Evolutionary conservation across 2,888 invertebrate genomes (phyloP), one percentile per base, ranked within the genome.

Genomic region (Cephus pulcher): DNA sequence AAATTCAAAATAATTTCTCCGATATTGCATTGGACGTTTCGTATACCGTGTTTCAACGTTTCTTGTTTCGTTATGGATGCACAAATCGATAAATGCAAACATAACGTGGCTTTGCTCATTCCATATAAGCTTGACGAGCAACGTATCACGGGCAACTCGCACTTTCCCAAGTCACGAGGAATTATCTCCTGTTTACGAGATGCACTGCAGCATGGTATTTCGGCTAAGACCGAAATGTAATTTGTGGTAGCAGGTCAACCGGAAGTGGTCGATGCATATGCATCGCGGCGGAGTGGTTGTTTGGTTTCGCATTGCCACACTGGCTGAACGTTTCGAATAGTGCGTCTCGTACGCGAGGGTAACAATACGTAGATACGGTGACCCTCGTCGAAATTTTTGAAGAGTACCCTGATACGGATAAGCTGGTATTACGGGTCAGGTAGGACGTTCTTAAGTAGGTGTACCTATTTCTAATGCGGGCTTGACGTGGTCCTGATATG

Each of bases 221-320:
- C 23, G 40, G 23, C 40, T 56, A 56, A 56, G 40, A 56, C 40
- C 40, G 40, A 56, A 56, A 56, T 56, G 40, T 23, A 56, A 56
- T 56, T 56, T 56, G 40, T 23, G 40, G 40, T 56, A 71, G 71
- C 33, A 33, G 71, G 71, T 32, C 71, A 30, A 71, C 80, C 81
- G 80, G 81, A 83, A 85, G 82, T 82, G 82, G 84, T 79, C 83
- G 82, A 86, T 87, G 86, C 87, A 87, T 87, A 87, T 86, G 86
- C 86, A 87, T 86, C 81, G 81, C 80, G 79, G 82, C 86, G 82
- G 83, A 83, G 82, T 84, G 86, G 87, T 86, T 85, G 81, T 85
- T 84, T 82, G 81, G 83, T 82, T 56, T 56, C 23, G 23, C 40
- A 56, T 56, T 56, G 40, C 23, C 40, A 56, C 9, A 4, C 23